Conservation (phyloP, 2,113 vertebrate genomes). For the Polyodon spathula region DNA sequence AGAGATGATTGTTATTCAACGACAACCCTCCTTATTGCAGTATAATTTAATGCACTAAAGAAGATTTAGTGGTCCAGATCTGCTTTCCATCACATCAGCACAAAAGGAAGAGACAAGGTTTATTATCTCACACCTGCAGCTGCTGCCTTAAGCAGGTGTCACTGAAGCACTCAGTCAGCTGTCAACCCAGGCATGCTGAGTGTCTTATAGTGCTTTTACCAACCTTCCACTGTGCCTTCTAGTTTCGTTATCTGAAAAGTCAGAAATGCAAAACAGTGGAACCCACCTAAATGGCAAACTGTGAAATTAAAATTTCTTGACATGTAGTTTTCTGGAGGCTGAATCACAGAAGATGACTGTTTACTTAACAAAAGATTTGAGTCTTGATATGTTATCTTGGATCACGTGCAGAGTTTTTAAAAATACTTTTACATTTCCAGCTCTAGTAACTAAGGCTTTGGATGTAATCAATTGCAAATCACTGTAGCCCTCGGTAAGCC, state of each 20-base stretch:
- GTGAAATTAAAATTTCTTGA: not conserved
- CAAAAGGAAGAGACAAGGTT: slow-evolving; percentile 26
- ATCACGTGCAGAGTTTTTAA: no score
- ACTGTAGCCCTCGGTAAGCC: no score
- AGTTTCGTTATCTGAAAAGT: slow-evolving; percentile 23
- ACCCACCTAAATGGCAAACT: not conserved
- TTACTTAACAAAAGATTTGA: not conserved
- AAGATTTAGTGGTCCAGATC: slow-evolving; percentile 4
- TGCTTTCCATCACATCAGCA: not conserved
- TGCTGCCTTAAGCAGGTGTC: slow-evolving; percentile 26
- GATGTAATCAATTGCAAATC: no score
- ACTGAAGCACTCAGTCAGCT: slow-evolving; percentile 31
- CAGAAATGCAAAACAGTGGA: not conserved
- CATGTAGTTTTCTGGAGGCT: not conserved
- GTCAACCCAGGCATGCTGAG: slow-evolving; percentile 33
- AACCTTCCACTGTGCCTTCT: slow-evolving; percentile 17
- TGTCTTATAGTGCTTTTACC: slow-evolving; percentile 23
- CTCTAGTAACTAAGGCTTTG: no score
- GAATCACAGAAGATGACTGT: not conserved
- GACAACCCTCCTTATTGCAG: slow-evolving; percentile 8
- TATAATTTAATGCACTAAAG: slow-evolving; percentile 14
- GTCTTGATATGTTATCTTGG: not conserved
- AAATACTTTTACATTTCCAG: no score
- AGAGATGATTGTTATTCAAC: not conserved
- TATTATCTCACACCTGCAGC: slow-evolving; percentile 22